Conservation (phyloP, 2,888 invertebrate genomes). For the Tiliacea aurago region DNA sequence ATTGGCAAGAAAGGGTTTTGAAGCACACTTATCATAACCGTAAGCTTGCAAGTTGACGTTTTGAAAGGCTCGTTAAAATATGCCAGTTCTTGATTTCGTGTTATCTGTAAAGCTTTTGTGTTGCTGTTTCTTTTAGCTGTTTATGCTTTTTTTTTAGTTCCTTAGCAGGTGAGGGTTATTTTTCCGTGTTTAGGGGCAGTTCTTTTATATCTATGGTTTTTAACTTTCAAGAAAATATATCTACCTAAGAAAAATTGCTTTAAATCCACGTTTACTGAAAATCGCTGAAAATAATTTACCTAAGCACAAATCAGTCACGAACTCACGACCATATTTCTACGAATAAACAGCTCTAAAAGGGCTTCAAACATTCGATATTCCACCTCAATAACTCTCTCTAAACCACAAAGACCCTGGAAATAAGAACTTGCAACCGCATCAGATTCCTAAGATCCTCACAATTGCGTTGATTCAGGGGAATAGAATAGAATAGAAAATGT, state of each 20-base stretch:
- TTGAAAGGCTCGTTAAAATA: slow-evolving; percentile 58
- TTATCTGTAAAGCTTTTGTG: neutral
- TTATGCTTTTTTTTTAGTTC: neutral
- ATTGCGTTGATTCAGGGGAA: neutral
- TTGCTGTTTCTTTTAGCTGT: neutral
- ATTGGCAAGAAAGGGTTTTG: slow-evolving; percentile 37
- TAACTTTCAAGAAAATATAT: neutral
- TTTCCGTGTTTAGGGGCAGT: too few species aligned
- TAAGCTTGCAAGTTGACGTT: slow-evolving; percentile 51
- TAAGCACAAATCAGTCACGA: neutral
- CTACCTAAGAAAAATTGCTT: neutral
- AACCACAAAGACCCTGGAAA: slow-evolving; percentile 10
- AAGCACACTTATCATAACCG: slow-evolving; percentile 51
- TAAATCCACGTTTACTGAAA: neutral
- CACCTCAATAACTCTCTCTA: neutral
- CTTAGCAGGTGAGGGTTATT: neutral
- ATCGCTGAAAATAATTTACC: neutral
- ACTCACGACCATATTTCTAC: neutral
- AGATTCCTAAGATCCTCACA: neutral
- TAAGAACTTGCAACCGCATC: neutral
- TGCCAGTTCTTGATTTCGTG: slow-evolving; percentile 22
- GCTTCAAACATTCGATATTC: slow-evolving; percentile 2
- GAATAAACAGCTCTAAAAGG: neutral
- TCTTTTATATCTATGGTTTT: too few species aligned
- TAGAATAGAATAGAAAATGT: too few species aligned